A percentile compares a stretch with the other conserved stretches of the same genome.
phyloP scores from a whole-genome alignment of 2,888 invertebrate genomes.

The Masnerella sp. region DNA sequence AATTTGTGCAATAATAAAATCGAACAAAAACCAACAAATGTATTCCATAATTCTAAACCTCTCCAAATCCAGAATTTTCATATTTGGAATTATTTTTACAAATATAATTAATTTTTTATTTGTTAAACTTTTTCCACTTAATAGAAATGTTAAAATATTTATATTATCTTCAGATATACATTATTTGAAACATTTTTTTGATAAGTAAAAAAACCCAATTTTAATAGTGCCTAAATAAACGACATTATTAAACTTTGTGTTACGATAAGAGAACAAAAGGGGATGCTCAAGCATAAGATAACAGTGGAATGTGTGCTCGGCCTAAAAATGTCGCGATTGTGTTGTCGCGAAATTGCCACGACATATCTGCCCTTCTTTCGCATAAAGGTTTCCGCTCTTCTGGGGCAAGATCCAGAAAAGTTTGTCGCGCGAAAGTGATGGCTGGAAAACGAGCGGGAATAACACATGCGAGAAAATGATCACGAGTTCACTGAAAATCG shows the following conservation, averaged over 20 bases:
- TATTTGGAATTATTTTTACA: too few species aligned
- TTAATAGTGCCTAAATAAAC: background rate
- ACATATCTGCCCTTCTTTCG: slow-evolving; percentile 31
- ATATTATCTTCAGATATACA: too few species aligned
- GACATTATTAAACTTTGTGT: slow-evolving; percentile 15
- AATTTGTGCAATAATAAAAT: slow-evolving; percentile 68
- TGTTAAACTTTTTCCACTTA: too few species aligned
- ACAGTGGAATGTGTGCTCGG: slow-evolving; percentile 30
- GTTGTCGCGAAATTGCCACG: slow-evolving; percentile 21
- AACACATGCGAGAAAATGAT: slow-evolving; percentile 24
- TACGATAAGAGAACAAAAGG: slow-evolving; percentile 24
- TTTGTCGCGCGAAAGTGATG: slow-evolving; percentile 41
- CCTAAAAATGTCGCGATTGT: slow-evolving; percentile 47
- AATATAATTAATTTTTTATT: too few species aligned
- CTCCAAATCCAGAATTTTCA: too few species aligned
- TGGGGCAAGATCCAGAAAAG: slow-evolving; percentile 25
- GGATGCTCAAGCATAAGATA: slow-evolving; percentile 12
- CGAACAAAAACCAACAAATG: too few species aligned
- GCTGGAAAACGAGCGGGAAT: slow-evolving; percentile 35
- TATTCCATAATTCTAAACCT: too few species aligned
- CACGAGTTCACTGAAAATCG: background rate
- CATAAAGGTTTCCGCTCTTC: slow-evolving; percentile 24
- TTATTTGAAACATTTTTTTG: too few species aligned
- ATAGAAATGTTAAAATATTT: too few species aligned
- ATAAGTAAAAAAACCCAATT: background rate